Conservation (phyloP, 1,140 invertebrate genomes). For the Sesamia nonagrioides region DNA sequence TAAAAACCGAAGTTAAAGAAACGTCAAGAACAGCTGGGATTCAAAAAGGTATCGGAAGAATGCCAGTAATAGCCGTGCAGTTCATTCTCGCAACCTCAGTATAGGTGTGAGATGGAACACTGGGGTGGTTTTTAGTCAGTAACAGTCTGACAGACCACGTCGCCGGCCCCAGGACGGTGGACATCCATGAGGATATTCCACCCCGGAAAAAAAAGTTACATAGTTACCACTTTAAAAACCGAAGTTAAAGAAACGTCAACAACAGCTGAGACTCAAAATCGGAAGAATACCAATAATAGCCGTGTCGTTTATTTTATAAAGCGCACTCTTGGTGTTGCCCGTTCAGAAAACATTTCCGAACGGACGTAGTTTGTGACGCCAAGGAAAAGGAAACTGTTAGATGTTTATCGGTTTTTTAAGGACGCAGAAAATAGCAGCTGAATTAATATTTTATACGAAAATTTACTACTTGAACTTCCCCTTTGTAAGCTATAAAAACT, state of each 20-base stretch:
- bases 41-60: conserved; percentile 6
- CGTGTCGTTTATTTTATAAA: neutral
- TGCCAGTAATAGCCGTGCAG: neutral
- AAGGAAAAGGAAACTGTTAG: conserved; percentile 31
- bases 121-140: no score
- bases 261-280: conserved; percentile 3
- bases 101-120: no score
- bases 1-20: neutral
- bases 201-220: no score
- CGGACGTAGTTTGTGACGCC: conserved; percentile 9
- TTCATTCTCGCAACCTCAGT: no score
- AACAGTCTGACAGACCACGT: no score
- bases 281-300: conserved; percentile 11
- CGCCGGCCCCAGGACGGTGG: no score
- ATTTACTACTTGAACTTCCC: conserved; percentile 14
- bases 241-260: neutral
- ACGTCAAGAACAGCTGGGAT: conserved; percentile 4
- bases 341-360: conserved; percentile 26
- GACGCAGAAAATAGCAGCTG: conserved; percentile 15
- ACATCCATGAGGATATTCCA: no score
- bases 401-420: conserved; percentile 41
- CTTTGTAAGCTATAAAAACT: neutral
- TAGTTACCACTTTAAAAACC: no score
- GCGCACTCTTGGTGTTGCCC: conserved; percentile 25
- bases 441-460: conserved; percentile 34